Evolutionary conservation across 1,140 invertebrate genomes (phyloP).

Genomic region (Hylyphantes graminicola): DNA sequence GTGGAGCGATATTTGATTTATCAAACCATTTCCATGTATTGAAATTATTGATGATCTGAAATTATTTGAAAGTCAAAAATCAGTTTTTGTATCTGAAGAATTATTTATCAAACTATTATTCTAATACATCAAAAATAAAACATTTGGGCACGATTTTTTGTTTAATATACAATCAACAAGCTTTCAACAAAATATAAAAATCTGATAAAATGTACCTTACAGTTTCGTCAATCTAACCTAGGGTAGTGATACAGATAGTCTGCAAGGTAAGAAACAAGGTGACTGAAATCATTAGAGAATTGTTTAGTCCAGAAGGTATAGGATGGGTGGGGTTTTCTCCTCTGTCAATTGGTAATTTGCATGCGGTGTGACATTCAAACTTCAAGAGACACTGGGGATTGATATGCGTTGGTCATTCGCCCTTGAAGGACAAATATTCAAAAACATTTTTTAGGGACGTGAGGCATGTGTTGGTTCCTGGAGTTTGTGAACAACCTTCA

Average conservation of each 20-base stretch:
- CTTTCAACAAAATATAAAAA: too few species aligned
- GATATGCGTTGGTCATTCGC: constrained; percentile 38
- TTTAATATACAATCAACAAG: too few species aligned
- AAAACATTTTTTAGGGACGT: constrained; percentile 21
- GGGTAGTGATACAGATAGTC: constrained; percentile 17
- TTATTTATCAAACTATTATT: too few species aligned
- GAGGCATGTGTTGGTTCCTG: constrained; percentile 16
- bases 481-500: neutral
- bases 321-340: constrained; percentile 30
- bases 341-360: constrained; percentile 21
- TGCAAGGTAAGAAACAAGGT: constrained; percentile 31
- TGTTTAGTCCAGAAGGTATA: constrained; percentile 27
- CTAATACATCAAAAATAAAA: too few species aligned
- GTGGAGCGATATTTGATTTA: too few species aligned
- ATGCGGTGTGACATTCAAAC: constrained; percentile 31
- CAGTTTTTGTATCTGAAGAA: too few species aligned
- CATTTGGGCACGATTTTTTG: too few species aligned
- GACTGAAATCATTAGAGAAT: constrained; percentile 36
- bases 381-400: constrained; percentile 29
- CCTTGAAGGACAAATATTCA: constrained; percentile 35
- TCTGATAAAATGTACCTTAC: too few species aligned
- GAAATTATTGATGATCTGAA: too few species aligned
- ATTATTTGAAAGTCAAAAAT: too few species aligned
- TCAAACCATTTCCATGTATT: too few species aligned
- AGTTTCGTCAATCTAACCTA: too few species aligned